Base-by-base conservation (phyloP, 1,140 invertebrate genomes). In the Drosophila rufa region DNA sequence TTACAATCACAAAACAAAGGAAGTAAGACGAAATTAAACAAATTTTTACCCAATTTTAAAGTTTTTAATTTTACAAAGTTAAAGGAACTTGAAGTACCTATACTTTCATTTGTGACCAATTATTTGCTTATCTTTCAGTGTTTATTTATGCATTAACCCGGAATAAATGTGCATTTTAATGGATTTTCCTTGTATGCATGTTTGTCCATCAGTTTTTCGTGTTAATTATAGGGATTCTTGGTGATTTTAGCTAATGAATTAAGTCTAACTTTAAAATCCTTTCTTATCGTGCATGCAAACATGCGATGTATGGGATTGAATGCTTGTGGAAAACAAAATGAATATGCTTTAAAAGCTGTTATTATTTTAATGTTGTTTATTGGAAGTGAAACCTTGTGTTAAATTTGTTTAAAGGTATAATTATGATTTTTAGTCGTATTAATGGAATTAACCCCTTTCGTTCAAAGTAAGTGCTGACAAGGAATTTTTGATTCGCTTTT, bases 231-330 rank as follows among this genome's bases (percentile, higher is more conserved):
- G 15, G 45, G 15, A 17, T 53, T 46, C 46, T 62, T 58, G 68
- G 66, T 61, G 53, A 87, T 84, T 83, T 83, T 69, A 65, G 55
- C 76, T 90, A 87, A 87, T 81, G 80, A 90, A 84, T 84, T 71
- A 75, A 75, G 77, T 89, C 83, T 64, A 5, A 53, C 53, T 75
- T 78, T 78, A 53, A 79, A 86, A 64, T 22, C 46, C 50, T 38
- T 64, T 57, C 56, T 50, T 50, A 19, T 15, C 40, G 9, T 55
- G 73, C 78, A 75, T 50, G 82, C 50, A 70, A 75, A 69, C 84
- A 79, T 87, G 83, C 77, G 65, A 87, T 56, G 51, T 38, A 33
- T 45, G n/a, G 7, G 5, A 69, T 47, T 6, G 8, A 19, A 17
- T 53, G 0, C 11, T 55, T 55, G 51, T 22, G 17, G 7, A 8